Percentiles rank a stretch among this genome's conserved stretches.
Conservation (phyloP, 2,113 vertebrate genomes). For the Vulpes lagopus region DNA sequence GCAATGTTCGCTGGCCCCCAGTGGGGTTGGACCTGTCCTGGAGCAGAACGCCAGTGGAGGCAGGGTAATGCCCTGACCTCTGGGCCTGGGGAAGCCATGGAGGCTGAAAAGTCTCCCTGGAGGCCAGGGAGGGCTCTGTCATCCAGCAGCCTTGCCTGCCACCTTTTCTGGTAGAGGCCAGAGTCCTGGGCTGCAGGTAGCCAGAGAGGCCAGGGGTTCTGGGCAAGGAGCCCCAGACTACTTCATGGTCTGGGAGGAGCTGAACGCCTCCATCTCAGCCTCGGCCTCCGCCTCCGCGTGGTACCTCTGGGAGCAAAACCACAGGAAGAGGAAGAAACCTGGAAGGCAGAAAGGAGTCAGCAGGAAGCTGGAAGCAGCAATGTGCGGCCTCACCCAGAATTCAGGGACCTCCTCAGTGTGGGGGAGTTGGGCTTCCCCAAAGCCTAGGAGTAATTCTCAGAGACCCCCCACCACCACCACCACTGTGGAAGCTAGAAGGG, state of each 20-base stretch:
- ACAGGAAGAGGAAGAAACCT: slow-evolving; percentile 84
- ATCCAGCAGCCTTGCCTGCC: background rate
- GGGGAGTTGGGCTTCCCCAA: background rate
- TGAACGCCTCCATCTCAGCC: background rate
- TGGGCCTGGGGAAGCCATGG: background rate
- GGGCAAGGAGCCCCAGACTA: background rate
- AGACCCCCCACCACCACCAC: background rate
- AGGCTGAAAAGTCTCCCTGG: background rate
- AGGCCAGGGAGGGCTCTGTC: background rate
- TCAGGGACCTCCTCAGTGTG: background rate
- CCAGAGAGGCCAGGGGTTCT: background rate
- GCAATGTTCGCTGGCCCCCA: background rate
- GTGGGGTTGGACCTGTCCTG: background rate
- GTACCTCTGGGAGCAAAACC: slow-evolving; percentile 74
- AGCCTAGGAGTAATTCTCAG: background rate
- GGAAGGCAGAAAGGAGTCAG: background rate
- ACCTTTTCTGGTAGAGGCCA: background rate
- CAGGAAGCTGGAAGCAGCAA: rapidly evolving
- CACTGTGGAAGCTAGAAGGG: background rate
- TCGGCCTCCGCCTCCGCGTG: background rate
- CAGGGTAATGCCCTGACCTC: background rate
- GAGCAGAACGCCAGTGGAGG: background rate
- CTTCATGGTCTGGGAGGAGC: slow-evolving; percentile 22
- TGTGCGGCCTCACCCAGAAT: rapidly evolving
- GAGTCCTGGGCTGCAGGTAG: background rate